These are phyloP conservation scores for Meleagris gallopavo DNA, from an alignment of 2,113 vertebrate species.

Conservation along the genomic window DNA sequence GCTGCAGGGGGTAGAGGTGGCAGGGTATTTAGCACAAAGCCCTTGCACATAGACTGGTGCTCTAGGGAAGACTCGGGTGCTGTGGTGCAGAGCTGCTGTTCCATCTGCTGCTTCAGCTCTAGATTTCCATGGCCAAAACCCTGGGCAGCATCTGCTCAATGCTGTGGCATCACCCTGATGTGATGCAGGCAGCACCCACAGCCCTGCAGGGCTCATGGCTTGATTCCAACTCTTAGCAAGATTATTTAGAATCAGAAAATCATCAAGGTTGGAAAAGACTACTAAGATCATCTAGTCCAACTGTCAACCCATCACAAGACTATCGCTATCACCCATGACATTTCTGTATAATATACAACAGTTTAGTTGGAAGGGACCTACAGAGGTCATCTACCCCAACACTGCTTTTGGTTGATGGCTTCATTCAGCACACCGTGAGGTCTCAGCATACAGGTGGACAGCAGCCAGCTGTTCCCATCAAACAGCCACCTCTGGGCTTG, in stretches of 20 bases:
- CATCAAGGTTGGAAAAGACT: too few species aligned
- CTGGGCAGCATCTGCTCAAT: background rate
- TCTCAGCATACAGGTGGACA: background rate
- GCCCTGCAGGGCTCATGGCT: background rate
- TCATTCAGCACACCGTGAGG: background rate
- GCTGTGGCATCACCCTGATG: background rate
- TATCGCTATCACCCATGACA: too few species aligned
- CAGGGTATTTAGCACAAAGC: accelerated
- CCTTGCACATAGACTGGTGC: accelerated
- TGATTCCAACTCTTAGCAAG: background rate
- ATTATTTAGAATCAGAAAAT: too few species aligned
- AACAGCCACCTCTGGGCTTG: background rate
- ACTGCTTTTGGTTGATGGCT: background rate
- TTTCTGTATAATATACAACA: background rate
- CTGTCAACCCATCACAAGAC: too few species aligned
- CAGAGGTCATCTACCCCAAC: too few species aligned
- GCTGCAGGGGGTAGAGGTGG: background rate
- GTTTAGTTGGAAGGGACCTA: background rate
- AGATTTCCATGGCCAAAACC: background rate
- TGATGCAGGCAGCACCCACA: background rate
- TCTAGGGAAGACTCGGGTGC: background rate
- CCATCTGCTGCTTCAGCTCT: background rate
- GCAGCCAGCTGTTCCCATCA: background rate
- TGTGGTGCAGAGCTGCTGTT: background rate
- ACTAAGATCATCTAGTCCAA: too few species aligned